Percentiles rank a stretch among this genome's conserved stretches.
Evolutionary conservation across 2,797 vertebrate genomes (phyloP).

Genomic region (Synanceia verrucosa): DNA sequence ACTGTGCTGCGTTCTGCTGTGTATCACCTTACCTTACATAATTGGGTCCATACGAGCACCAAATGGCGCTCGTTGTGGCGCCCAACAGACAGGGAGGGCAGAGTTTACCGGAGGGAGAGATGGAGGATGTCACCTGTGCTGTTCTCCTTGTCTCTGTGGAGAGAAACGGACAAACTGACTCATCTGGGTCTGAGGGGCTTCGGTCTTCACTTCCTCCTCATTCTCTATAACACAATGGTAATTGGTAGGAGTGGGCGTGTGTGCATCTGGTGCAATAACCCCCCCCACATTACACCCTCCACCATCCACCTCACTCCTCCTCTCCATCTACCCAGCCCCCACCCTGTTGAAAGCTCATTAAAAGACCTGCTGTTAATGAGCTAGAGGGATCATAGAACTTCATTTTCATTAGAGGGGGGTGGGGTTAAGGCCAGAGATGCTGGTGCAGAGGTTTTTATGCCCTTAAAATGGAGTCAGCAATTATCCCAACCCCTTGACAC

Average conservation of each 20-base stretch:
- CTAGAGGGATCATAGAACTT: conserved; percentile 84
- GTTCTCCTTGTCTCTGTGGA: conserved; percentile 59
- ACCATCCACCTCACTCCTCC: conserved; percentile 40
- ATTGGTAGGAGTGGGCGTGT: conserved; percentile 81
- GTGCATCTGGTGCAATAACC: conserved; percentile 83
- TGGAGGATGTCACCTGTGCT: conserved; percentile 54
- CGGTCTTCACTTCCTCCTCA: conserved; percentile 64
- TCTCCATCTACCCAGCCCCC: conserved; percentile 76
- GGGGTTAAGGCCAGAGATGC: conserved; percentile 75
- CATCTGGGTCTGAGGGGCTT: conserved; percentile 55
- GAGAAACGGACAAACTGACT: conserved; percentile 59
- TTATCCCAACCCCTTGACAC: conserved; percentile 79
- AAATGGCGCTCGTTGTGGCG: conserved; percentile 73
- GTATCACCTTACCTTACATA: conserved; percentile 84
- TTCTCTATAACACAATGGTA: conserved; percentile 76
- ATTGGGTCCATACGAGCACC: conserved; percentile 78
- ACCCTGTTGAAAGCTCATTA: conserved; percentile 86
- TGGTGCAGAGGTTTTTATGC: conserved; percentile 77
- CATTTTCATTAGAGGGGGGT: conserved; percentile 76
- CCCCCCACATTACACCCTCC: conserved; percentile 22
- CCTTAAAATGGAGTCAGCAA: conserved; percentile 82
- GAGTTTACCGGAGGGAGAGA: conserved; percentile 50
- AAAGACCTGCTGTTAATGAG: conserved; percentile 87
- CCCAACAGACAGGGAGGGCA: conserved; percentile 37
- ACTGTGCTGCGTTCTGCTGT: conserved; percentile 55